These are phyloP conservation scores for Strigamia crassipes DNA, from an alignment of 2,888 invertebrate genomes.

Conservation along the genomic window DNA sequence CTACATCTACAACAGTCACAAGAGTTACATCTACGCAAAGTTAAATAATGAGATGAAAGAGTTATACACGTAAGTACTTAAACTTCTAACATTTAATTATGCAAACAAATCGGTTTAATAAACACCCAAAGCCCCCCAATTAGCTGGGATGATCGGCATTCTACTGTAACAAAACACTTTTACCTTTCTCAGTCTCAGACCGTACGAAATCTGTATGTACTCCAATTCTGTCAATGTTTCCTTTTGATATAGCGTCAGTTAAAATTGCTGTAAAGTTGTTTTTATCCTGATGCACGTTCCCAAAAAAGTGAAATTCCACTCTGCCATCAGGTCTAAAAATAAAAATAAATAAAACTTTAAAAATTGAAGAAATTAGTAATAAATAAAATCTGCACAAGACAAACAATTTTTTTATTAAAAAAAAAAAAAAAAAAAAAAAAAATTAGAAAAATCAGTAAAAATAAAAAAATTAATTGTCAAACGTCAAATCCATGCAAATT, in stretches of 20 bases:
- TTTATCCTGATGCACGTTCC: background rate
- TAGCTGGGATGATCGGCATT: no score
- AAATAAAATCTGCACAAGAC: background rate
- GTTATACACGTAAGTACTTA: no score
- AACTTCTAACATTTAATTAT: no score
- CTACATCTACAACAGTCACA: no score
- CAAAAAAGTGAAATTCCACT: slow-evolving; percentile 45
- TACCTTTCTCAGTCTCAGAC: slow-evolving; percentile 22
- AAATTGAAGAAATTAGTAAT: no score
- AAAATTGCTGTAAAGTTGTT: background rate
- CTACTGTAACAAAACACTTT: no score
- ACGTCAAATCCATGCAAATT: slow-evolving; percentile 4
- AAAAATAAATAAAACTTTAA: no score
- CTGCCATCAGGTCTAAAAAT: slow-evolving; percentile 22
- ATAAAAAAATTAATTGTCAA: slow-evolving; percentile 2
- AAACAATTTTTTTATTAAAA: background rate
- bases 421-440: background rate
- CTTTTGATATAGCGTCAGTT: background rate
- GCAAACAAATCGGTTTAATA: no score
- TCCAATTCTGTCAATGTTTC: background rate
- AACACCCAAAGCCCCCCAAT: no score
- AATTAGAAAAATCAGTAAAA: no score
- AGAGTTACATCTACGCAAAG: no score
- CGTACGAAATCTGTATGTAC: background rate
- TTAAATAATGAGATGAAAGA: no score